Conservation (phyloP, 2,888 invertebrate species). For the Eupeodes latifasciatus region DNA sequence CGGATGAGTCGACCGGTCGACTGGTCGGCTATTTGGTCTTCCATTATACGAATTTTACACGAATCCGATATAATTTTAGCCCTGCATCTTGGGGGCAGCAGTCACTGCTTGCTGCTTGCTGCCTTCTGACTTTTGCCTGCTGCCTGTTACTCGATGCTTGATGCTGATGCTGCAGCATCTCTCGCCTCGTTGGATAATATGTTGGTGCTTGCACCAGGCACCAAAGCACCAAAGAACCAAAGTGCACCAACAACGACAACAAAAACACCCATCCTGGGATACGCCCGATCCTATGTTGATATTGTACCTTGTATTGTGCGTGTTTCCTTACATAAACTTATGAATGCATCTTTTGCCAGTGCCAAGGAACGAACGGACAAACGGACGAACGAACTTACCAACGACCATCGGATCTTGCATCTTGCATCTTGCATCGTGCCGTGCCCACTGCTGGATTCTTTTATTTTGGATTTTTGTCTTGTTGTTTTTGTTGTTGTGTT, state of each 20-base stretch:
- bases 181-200: conserved; percentile 12
- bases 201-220: conserved; percentile 20
- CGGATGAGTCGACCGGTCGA: conserved; percentile 71
- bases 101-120: neutral
- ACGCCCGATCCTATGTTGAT: conserved; percentile 71
- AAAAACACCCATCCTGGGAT: conserved; percentile 53
- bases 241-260: conserved; percentile 23
- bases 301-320: conserved; percentile 69
- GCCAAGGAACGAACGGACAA: conserved; percentile 28
- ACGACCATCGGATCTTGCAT: conserved; percentile 5
- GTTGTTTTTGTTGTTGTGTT: conserved; percentile 2
- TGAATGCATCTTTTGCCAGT: conserved; percentile 63
- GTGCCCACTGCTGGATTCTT: conserved; percentile 41
- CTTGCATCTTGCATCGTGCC: conserved; percentile 32
- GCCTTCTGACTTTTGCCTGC: neutral
- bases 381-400: neutral
- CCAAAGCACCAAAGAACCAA: neutral
- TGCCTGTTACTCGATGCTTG: neutral
- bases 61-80: conserved; percentile 74
- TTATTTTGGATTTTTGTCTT: conserved; percentile 14
- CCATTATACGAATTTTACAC: conserved; percentile 73
- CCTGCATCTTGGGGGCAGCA: conserved; percentile 55
- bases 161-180: conserved; percentile 24
- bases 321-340: conserved; percentile 73
- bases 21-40: conserved; percentile 66